phyloP scores from a whole-genome alignment of 2,888 invertebrate genomes.

The Sminthurinus aureus region DNA sequence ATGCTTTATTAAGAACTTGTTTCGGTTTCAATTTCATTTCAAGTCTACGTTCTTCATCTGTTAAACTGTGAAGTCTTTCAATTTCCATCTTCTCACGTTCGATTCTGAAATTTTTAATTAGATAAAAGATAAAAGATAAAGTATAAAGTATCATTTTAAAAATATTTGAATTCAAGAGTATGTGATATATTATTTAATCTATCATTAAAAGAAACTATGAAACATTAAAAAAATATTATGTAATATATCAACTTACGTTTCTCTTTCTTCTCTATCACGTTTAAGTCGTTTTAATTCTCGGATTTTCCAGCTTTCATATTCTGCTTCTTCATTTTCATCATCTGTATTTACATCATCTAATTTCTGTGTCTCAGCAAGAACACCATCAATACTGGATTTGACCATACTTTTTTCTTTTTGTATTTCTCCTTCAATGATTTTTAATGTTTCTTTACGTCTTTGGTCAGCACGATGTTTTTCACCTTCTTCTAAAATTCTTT shows the following conservation, averaged over 20 bases:
- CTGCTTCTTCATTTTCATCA: conserved; percentile 91
- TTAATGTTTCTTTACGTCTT: conserved; percentile 83
- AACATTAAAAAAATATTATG: too few species aligned
- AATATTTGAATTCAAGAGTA: neutral
- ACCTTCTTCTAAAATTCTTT: conserved; percentile 85
- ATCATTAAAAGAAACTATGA: too few species aligned
- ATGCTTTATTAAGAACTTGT: conserved; percentile 88
- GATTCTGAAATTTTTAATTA: conserved; percentile 65
- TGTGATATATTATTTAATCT: too few species aligned
- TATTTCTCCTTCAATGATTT: conserved; percentile 88
- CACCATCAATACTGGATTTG: conserved; percentile 46
- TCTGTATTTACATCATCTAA: conserved; percentile 89
- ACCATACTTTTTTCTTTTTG: conserved; percentile 73
- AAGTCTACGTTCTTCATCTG: conserved; percentile 93
- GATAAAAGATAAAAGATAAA: neutral
- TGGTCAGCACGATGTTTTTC: conserved; percentile 87
- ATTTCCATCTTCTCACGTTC: conserved; percentile 89
- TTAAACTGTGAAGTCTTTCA: conserved; percentile 89
- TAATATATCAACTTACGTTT: conserved; percentile 72
- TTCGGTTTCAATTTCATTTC: conserved; percentile 92
- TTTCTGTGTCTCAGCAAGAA: conserved; percentile 66
- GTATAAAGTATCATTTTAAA: neutral
- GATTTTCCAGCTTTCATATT: conserved; percentile 98
- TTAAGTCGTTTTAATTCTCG: conserved; percentile 96
- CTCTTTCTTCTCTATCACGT: conserved; percentile 93